Base-by-base conservation (phyloP, 2,888 invertebrate genomes). In the Acronicta alni region DNA sequence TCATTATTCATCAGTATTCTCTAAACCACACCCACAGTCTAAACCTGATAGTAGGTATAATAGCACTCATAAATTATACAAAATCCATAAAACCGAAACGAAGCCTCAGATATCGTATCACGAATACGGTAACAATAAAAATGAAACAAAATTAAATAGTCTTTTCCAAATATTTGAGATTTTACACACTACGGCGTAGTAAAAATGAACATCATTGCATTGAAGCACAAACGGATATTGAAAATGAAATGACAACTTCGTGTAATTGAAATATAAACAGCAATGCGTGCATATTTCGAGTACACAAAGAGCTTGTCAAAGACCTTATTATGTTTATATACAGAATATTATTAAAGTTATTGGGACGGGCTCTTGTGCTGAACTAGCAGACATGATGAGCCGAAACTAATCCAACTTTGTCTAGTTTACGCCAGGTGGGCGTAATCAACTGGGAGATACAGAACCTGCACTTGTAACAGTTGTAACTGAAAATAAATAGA, bases 391-490 rank as follows among this genome's bases (percentile, higher is more conserved):
- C 73, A 72, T 77, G 80, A 81, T 73, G 81, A 80, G 80, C 72
- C 68, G 68, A 83, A 89, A 89, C 88, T 89, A 88, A 88, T 88
- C 78, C 85, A 88, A 89, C 83, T 88, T 88, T 64, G 69, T 64
- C 68, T 67, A 68, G 68, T 71, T 69, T 47, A 55, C 67, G 57
- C 43, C 56, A 68, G 57, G 58, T 69, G 60, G 62, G 62, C 48
- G 60, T 75, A 62, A 64, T 57, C 69, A 60, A 71, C 72, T 59
- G 57, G 57, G 67, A 57, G 57, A 58, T 49, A 63, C 48, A 52
- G 60, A 52, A 44, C 49, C 59, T 63, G 35, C 37, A n/a, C 43
- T 44, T 47, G 23, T 43, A 23, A 18, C 37, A 26, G 52, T 44
- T 47, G 23, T 43, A 23, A 18, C 37, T 35, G 52, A 56, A 55